Evolutionary conservation across 2,888 invertebrate species (phyloP).

Genomic region (Leucophora obtusa): DNA sequence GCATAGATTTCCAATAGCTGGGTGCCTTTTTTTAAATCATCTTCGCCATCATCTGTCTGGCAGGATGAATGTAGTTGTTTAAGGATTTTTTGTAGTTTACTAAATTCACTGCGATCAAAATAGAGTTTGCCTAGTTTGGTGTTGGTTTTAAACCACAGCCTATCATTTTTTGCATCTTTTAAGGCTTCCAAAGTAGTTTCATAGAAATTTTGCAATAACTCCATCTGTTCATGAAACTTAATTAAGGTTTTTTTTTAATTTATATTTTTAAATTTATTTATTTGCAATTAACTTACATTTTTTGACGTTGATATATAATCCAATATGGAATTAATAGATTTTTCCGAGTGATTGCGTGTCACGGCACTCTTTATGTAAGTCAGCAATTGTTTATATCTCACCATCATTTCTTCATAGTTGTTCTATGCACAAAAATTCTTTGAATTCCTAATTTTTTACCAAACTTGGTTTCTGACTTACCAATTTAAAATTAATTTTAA

Average conservation of each 20-base stretch:
- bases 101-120: conserved; percentile 96
- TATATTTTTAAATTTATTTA: not conserved
- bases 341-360: conserved; percentile 99
- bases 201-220: conserved; percentile 97
- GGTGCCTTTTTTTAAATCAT: conserved; percentile 98
- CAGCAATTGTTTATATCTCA: conserved; percentile 94
- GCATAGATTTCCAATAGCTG: conserved; percentile 99
- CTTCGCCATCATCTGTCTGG: conserved; percentile 98
- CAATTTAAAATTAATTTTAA: conserved; percentile 98
- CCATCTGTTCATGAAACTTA: conserved; percentile 85
- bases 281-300: conserved; percentile 84
- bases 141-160: conserved; percentile 99
- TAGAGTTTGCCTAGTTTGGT: conserved; percentile 99
- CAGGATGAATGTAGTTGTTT: conserved; percentile 98
- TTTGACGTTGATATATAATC: conserved; percentile 99
- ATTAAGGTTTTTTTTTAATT: not conserved
- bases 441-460: too few species aligned
- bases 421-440: conserved; percentile 80
- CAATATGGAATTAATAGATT: conserved; percentile 99
- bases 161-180: conserved; percentile 98
- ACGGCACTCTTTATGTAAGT: conserved; percentile 99
- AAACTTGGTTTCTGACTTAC: conserved; percentile 80
- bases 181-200: conserved; percentile 96
- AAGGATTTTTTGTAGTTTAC: conserved; percentile 95
- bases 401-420: conserved; percentile 97